Evolutionary conservation across 2,113 vertebrate species (phyloP).

Genomic region (Hoplias malabaricus): DNA sequence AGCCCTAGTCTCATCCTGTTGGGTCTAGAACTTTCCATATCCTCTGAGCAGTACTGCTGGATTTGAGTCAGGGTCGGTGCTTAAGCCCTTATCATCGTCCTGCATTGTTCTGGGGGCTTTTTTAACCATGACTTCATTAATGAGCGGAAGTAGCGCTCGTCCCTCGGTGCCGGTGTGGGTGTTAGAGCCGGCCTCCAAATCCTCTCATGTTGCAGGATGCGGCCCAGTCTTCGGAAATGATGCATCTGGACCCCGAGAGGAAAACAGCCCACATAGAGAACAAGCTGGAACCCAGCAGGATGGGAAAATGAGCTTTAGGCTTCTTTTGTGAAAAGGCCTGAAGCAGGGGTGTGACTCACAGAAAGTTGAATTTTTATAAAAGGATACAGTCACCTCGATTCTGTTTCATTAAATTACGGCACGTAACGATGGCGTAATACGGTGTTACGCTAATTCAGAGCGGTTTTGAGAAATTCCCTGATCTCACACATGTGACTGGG

Average conservation of each 20-base stretch:
- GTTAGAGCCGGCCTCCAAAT: slow-evolving; percentile 40
- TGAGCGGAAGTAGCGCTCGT: slow-evolving; percentile 43
- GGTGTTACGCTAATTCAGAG: too few relatives aligned
- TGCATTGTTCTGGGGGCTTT: slow-evolving; percentile 45
- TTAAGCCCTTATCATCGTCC: slow-evolving; percentile 38
- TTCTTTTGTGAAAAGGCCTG: slow-evolving; percentile 20
- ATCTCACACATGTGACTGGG: too few relatives aligned
- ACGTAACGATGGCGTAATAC: too few relatives aligned
- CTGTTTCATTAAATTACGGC: too few relatives aligned
- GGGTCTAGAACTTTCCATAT: slow-evolving; percentile 3
- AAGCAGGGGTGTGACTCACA: neutral
- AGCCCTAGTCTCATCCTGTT: slow-evolving; percentile 15
- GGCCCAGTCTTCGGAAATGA: slow-evolving; percentile 67
- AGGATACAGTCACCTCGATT: too few relatives aligned
- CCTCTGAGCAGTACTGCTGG: neutral
- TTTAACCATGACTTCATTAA: slow-evolving; percentile 49
- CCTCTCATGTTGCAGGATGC: slow-evolving; percentile 64
- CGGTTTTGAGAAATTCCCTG: too few relatives aligned
- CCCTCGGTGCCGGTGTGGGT: slow-evolving; percentile 50
- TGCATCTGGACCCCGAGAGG: slow-evolving; percentile 58
- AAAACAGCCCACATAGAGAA: slow-evolving; percentile 60
- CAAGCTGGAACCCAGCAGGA: slow-evolving; percentile 57
- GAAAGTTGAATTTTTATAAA: too few relatives aligned
- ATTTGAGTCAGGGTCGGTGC: neutral
- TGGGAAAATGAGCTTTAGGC: slow-evolving; percentile 38